Evolutionary conservation across 2,113 vertebrate genomes (phyloP).

Genomic region (Chelonoidis abingdonii): DNA sequence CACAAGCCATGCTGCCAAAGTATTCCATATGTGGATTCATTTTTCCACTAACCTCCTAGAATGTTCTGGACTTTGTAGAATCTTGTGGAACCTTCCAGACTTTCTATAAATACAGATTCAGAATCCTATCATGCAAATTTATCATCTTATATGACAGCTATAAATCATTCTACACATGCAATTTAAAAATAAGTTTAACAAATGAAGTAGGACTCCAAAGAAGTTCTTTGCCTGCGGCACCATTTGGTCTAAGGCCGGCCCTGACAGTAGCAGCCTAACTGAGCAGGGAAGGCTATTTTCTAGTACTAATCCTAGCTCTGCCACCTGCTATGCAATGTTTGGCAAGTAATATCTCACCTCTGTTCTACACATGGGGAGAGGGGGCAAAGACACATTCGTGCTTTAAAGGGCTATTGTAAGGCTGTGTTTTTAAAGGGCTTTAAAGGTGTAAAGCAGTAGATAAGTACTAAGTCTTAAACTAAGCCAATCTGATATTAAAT

Average conservation of each 20-base stretch:
- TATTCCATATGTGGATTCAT: no score
- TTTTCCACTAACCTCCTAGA: no score
- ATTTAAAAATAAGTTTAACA: no score
- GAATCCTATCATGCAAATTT: no score
- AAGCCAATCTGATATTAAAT: not conserved
- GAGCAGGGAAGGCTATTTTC: not conserved
- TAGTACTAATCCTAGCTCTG: not conserved
- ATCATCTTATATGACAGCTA: no score
- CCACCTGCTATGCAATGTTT: not conserved
- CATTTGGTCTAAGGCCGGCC: no score
- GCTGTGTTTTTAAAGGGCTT: not conserved
- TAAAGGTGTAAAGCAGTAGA: rapidly evolving
- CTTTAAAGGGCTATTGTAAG: not conserved
- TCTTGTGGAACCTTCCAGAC: no score
- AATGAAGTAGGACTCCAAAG: no score
- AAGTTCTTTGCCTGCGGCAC: no score
- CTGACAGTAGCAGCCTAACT: not conserved
- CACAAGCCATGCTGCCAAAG: not conserved
- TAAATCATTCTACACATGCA: no score
- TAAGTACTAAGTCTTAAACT: rapidly evolving
- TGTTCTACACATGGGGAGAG: rapidly evolving
- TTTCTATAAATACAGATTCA: no score
- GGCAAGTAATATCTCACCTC: rapidly evolving
- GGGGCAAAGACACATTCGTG: not conserved
- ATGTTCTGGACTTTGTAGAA: no score